Base-by-base conservation (phyloP, 2,113 vertebrate genomes). In the Chionomys nivalis region DNA sequence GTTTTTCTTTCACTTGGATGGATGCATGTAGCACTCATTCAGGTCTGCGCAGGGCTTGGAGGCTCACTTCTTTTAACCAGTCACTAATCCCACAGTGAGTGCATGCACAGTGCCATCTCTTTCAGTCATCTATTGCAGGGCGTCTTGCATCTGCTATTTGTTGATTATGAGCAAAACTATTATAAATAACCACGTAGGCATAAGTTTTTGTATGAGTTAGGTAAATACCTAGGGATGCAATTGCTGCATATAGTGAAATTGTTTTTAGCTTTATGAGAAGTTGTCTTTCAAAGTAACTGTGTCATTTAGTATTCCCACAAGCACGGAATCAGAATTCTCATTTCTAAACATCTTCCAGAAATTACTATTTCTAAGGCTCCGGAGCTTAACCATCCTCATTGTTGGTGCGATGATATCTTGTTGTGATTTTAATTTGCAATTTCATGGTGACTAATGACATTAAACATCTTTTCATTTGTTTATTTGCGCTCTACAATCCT, bases 341-440 rank as follows among this genome's bases (percentile, higher is more conserved):
- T 63, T 86, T 72, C 33, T 73, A 82, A 36, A 47, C 21, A 83
- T 78, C 42, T 89, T 83, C 42, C 24, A 85, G 58, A 65, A 65
- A 65, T 85, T 65, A 44, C 58, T 85, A 85, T 85, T 85, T 85
- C 81, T 14, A 85, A 85, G 24, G 58, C 58, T 86, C 42, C 33
- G 63, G 61, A 66, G 83, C 39, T 86, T 66, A 76, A 28, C 61
- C 47, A 70, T 42, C 83, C n/a, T 77, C 31, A 26, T 65, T 24
- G 36, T n/a, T 78, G 21, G 85, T 47, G 8, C 5, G 2, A 42
- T 68, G 17, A 7, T 87, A 78, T 87, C n/a, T 78, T 87, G 47
- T 78, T 90, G 91, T 87, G 47, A 55, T 68, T 93, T 87, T 87
- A 58, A 87, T 79, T 78, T 36, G 61, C 21, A 55, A 70, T 87